phyloP scores from a whole-genome alignment of 1,140 invertebrate species.

The Callitettix versicolor region DNA sequence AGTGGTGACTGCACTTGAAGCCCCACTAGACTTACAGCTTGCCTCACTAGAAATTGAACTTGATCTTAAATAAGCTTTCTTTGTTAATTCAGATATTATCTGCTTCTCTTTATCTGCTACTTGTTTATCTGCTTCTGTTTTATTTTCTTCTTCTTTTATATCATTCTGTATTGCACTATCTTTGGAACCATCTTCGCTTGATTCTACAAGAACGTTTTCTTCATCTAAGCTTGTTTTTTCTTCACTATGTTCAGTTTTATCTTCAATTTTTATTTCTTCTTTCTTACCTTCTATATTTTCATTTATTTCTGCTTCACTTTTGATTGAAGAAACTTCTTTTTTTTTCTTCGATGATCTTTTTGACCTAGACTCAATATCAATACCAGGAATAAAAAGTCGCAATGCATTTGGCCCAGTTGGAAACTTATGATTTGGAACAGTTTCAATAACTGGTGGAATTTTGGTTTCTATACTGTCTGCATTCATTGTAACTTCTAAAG shows the following conservation, averaged over 20 bases:
- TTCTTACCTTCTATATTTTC: too few species aligned
- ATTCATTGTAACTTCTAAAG: conserved; percentile 29
- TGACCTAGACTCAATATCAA: conserved; percentile 35
- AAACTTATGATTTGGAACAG: conserved; percentile 29
- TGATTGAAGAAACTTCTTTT: conserved; percentile 21
- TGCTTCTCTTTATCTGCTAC: background rate
- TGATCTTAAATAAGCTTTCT: background rate
- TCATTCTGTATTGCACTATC: background rate
- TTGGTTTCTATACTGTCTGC: conserved; percentile 12
- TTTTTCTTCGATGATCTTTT: conserved; percentile 36
- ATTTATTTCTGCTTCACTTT: background rate
- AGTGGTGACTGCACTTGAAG: conserved; percentile 2
- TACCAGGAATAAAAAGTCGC: conserved; percentile 40
- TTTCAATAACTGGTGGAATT: conserved; percentile 15
- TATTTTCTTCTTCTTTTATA: conserved; percentile 4
- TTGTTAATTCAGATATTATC: background rate
- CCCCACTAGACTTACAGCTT: conserved; percentile 5
- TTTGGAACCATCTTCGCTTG: background rate
- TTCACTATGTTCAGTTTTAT: too few species aligned
- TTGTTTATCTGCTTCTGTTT: background rate
- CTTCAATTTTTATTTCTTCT: too few species aligned
- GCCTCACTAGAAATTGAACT: conserved; percentile 9
- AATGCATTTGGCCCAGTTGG: conserved; percentile 41
- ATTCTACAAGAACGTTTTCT: background rate
- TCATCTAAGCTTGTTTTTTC: background rate